These are phyloP conservation scores for Alsophila aescularia DNA, from an alignment of 2,888 invertebrate species.

Conservation along the genomic window DNA sequence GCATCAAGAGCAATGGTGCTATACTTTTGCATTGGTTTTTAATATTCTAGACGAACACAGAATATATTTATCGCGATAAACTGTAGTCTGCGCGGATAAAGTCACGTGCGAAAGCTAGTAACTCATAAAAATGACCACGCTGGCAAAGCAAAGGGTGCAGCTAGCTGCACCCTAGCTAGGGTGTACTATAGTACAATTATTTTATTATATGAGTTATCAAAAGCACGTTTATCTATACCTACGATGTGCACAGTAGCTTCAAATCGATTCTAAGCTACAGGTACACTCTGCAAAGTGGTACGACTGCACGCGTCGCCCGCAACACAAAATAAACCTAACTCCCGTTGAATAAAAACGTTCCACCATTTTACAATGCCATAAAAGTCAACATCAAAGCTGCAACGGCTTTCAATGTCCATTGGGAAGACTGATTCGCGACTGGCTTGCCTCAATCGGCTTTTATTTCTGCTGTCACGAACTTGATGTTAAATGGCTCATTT, in stretches of 20 bases:
- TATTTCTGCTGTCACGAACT: constrained; percentile 7
- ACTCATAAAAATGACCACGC: no score
- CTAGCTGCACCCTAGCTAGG: no score
- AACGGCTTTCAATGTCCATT: constrained; percentile 39
- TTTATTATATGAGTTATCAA: no score
- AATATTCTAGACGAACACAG: no score
- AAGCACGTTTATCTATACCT: neutral
- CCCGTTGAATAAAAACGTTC: constrained; percentile 59
- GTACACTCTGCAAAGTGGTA: constrained; percentile 35
- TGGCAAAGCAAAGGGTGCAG: no score
- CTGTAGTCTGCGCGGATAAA: no score
- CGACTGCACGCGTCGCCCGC: constrained; percentile 35
- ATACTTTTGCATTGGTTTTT: no score
- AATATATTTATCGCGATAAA: no score
- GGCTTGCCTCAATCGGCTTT: constrained; percentile 13
- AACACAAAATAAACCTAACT: constrained; percentile 52
- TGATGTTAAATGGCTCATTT: neutral
- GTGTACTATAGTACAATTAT: no score
- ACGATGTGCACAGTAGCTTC: neutral
- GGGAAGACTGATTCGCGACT: constrained; percentile 25
- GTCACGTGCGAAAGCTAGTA: no score
- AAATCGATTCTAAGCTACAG: neutral
- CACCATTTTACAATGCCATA: constrained; percentile 61
- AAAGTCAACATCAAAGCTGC: constrained; percentile 61
- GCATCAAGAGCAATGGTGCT: no score